Evolutionary conservation across 2,797 vertebrate species (phyloP).

Genomic region (Notoglanidium macrostoma): DNA sequence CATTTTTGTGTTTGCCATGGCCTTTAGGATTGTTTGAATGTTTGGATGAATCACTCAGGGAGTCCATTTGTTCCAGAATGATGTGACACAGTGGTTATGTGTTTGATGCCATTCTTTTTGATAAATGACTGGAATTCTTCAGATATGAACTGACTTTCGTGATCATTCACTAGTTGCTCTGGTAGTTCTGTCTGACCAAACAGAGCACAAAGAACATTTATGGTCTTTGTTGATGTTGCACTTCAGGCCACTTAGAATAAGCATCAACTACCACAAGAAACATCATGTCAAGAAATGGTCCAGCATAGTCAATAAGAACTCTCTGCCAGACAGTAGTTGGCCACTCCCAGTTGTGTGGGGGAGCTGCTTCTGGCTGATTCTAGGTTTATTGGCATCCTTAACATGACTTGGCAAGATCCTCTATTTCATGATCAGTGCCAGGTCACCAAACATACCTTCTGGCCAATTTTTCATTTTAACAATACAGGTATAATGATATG

Average conservation of each 20-base stretch:
- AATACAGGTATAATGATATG: no score
- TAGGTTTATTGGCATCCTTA: no score
- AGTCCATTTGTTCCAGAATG: slow-evolving; percentile 38
- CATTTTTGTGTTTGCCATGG: slow-evolving; percentile 52
- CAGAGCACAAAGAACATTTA: slow-evolving; percentile 22
- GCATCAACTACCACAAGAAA: background rate
- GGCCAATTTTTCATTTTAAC: no score
- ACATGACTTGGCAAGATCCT: no score
- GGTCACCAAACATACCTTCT: no score
- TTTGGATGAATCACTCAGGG: slow-evolving; percentile 52
- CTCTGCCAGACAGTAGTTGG: no score
- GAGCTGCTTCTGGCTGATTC: background rate
- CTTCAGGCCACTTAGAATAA: background rate
- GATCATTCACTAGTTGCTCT: slow-evolving; percentile 47
- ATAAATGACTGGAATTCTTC: slow-evolving; percentile 32
- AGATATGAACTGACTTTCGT: slow-evolving; percentile 58
- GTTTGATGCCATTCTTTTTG: slow-evolving; percentile 26
- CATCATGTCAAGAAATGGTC: background rate
- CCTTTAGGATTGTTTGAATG: slow-evolving; percentile 54
- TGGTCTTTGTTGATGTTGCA: no score
- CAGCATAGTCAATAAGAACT: background rate
- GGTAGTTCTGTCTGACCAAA: slow-evolving; percentile 21
- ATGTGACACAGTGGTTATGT: slow-evolving; percentile 34
- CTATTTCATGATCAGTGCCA: no score
- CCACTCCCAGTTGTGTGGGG: background rate